Evolutionary conservation across 2,888 invertebrate genomes (phyloP).

Genomic region (Eumerus sabulonum): DNA sequence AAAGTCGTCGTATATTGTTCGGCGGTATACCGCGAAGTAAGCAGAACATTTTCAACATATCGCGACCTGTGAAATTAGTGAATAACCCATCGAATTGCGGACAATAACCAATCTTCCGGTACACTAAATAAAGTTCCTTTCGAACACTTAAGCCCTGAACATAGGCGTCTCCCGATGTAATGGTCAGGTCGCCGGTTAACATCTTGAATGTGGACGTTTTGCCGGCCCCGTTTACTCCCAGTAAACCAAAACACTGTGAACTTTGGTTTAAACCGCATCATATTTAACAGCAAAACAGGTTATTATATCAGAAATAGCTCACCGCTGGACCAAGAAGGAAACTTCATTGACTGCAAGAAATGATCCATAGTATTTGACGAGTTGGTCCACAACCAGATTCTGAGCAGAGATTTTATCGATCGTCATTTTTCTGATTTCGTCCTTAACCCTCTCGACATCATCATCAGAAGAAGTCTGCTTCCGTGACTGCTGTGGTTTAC

Average conservation of each 20-base stretch:
- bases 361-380: slow-evolving; percentile 88
- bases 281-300: too few species aligned
- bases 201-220: slow-evolving; percentile 94
- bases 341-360: slow-evolving; percentile 89
- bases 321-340: slow-evolving; percentile 78
- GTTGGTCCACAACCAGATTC: slow-evolving; percentile 82
- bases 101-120: slow-evolving; percentile 85
- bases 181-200: slow-evolving; percentile 89
- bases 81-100: slow-evolving; percentile 88
- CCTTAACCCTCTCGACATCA: slow-evolving; percentile 82
- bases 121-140: slow-evolving; percentile 81
- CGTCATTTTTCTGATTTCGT: slow-evolving; percentile 79
- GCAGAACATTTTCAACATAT: slow-evolving; percentile 84
- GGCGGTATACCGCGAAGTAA: slow-evolving; percentile 82
- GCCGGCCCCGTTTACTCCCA: slow-evolving; percentile 93
- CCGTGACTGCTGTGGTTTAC: slow-evolving; percentile 73
- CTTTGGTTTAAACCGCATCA: too few species aligned
- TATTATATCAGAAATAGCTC: too few species aligned
- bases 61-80: slow-evolving; percentile 85
- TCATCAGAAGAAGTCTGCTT: slow-evolving; percentile 78
- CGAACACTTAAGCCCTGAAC: slow-evolving; percentile 83
- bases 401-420: slow-evolving; percentile 76
- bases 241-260: slow-evolving; percentile 82
- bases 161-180: slow-evolving; percentile 86
- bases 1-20: slow-evolving; percentile 74